Percentiles rank a stretch among this genome's conserved stretches.
phyloP scores from a whole-genome alignment of 2,888 invertebrate genomes.

The Volucella bombylans region DNA sequence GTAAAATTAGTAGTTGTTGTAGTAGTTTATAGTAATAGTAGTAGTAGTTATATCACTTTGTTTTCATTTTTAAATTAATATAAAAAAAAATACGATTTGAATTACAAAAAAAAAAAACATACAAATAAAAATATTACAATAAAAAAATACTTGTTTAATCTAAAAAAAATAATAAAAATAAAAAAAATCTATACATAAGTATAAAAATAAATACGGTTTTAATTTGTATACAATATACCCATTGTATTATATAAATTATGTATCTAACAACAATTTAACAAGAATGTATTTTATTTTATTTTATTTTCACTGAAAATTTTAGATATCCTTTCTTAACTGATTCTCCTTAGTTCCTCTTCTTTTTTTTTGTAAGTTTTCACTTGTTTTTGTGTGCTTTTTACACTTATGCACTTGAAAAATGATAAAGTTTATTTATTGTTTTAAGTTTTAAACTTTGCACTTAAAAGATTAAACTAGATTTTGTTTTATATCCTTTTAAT shows the following conservation, averaged over 20 bases:
- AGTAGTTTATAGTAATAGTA: conserved; percentile 62
- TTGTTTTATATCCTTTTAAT: conserved; percentile 22
- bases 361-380: conserved; percentile 70
- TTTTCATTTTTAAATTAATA: conserved; percentile 71
- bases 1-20: conserved; percentile 57
- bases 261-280: conserved; percentile 74
- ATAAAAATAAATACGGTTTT: conserved; percentile 73
- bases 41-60: conserved; percentile 73
- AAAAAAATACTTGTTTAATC: conserved; percentile 52
- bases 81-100: conserved; percentile 71
- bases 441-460: conserved; percentile 59
- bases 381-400: conserved; percentile 49
- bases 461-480: conserved; percentile 44
- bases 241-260: conserved; percentile 71
- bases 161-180: conserved; percentile 25
- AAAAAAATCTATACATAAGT: conserved; percentile 55
- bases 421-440: conserved; percentile 51
- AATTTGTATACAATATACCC: conserved; percentile 65
- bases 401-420: conserved; percentile 63
- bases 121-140: conserved; percentile 17
- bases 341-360: conserved; percentile 70
- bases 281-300: conserved; percentile 52
- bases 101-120: conserved; percentile 54
- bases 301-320: conserved; percentile 62
- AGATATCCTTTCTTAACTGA: conserved; percentile 56